Evolutionary conservation across 2,797 vertebrate genomes (phyloP).

Genomic region (Buphagus erythrorhynchus): DNA sequence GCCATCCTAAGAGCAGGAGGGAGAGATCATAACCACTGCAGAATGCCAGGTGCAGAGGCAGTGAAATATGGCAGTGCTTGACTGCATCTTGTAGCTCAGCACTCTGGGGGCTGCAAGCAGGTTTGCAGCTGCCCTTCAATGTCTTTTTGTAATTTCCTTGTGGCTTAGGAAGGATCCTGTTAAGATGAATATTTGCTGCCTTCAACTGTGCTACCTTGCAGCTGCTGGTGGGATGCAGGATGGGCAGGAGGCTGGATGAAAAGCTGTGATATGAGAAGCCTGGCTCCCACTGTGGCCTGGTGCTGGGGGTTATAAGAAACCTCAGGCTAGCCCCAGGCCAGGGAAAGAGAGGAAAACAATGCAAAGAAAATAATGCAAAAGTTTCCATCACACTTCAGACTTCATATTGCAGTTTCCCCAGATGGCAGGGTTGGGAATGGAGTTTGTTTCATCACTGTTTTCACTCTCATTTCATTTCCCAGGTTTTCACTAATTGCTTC

Average conservation of each 20-base stretch:
- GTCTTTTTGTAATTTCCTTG: neutral
- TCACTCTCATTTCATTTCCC: neutral
- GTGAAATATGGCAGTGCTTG: neutral
- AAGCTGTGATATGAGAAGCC: neutral
- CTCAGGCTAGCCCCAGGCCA: neutral
- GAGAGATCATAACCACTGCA: neutral
- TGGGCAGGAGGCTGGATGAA: neutral
- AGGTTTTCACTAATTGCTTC: conserved; percentile 14
- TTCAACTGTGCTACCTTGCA: neutral
- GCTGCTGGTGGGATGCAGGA: neutral
- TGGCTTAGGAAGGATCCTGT: neutral
- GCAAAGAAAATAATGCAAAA: neutral
- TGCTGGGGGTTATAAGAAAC: neutral
- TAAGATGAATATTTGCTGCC: neutral
- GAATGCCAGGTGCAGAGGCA: neutral
- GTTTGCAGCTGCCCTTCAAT: neutral
- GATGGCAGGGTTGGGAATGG: neutral
- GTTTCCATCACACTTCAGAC: neutral
- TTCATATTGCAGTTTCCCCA: neutral
- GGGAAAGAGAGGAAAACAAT: neutral
- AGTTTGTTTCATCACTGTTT: neutral
- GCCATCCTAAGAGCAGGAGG: neutral
- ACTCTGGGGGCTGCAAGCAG: accelerated
- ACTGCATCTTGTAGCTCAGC: neutral
- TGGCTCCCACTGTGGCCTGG: neutral